Evolutionary conservation across 2,797 vertebrate species (phyloP).

Genomic region (Sciurus vulgaris): DNA sequence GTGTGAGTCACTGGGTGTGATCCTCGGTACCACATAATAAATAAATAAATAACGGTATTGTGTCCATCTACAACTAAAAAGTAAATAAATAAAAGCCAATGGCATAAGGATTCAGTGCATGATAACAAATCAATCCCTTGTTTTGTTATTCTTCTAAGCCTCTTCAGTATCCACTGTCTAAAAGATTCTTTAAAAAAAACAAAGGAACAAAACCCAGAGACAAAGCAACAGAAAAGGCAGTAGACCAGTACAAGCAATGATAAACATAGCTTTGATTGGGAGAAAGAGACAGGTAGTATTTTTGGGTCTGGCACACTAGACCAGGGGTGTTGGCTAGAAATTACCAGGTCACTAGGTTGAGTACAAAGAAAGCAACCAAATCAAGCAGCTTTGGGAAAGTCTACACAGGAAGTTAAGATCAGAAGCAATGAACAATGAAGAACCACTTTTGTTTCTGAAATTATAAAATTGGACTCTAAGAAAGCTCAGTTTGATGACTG

Average conservation of each 20-base stretch:
- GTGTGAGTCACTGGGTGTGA: too few relatives aligned
- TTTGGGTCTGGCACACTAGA: neutral
- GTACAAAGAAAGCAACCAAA: neutral
- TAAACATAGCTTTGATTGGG: neutral
- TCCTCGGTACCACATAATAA: too few relatives aligned
- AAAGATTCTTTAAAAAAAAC: neutral
- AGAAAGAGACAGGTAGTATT: neutral
- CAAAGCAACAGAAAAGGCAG: neutral
- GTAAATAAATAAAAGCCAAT: neutral
- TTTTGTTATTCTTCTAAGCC: neutral
- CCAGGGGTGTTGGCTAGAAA: neutral
- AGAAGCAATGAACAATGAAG: neutral
- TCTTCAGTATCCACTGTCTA: neutral
- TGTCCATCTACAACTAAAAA: too few relatives aligned
- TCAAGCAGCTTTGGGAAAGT: neutral
- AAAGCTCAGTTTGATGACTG: neutral
- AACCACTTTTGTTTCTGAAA: neutral
- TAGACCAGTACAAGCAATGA: neutral
- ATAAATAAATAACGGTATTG: too few relatives aligned
- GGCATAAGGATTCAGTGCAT: neutral
- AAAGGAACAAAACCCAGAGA: neutral
- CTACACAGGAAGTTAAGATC: neutral
- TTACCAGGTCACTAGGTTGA: neutral
- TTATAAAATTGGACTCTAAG: neutral
- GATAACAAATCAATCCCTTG: neutral